These are phyloP conservation scores for Hirtodrosophila alboralis DNA, from an alignment of 2,888 invertebrate genomes.

Conservation along the genomic window DNA sequence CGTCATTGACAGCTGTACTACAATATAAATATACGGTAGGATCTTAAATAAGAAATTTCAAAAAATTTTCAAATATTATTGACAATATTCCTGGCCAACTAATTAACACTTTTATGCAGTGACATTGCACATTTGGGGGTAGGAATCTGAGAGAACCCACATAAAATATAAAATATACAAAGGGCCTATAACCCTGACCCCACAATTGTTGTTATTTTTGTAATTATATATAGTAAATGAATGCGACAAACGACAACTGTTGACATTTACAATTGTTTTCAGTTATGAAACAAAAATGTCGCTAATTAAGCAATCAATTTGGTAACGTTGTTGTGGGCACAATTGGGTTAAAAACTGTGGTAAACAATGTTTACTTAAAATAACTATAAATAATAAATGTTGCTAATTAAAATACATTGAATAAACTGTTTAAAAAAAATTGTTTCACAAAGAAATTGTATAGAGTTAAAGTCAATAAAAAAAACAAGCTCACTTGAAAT, in stretches of 20 bases:
- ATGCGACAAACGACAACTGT: conserved; percentile 57
- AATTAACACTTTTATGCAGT: conserved; percentile 63
- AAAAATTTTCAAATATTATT: not conserved
- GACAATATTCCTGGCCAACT: conserved; percentile 44
- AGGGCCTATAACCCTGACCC: conserved; percentile 28
- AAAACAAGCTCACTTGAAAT: too few species aligned
- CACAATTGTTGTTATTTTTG: conserved; percentile 25
- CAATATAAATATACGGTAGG: too few species aligned
- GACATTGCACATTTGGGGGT: conserved; percentile 21
- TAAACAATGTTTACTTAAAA: conserved; percentile 4
- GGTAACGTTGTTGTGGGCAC: conserved; percentile 16
- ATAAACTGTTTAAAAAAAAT: too few species aligned
- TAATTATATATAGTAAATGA: conserved; percentile 56
- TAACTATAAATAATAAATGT: too few species aligned
- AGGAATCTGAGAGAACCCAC: conserved; percentile 31
- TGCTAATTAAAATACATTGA: too few species aligned
- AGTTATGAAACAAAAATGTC: conserved; percentile 49
- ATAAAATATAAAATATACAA: conserved; percentile 27
- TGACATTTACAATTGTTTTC: conserved; percentile 68
- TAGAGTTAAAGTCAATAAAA: too few species aligned
- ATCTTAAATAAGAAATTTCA: too few species aligned
- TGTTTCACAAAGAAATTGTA: too few species aligned
- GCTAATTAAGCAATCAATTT: conserved; percentile 66
- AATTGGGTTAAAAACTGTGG: conserved; percentile 6
- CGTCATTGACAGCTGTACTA: too few species aligned